phyloP scores from a whole-genome alignment of 1,140 invertebrate species.

The Polypedilum pembai region DNA sequence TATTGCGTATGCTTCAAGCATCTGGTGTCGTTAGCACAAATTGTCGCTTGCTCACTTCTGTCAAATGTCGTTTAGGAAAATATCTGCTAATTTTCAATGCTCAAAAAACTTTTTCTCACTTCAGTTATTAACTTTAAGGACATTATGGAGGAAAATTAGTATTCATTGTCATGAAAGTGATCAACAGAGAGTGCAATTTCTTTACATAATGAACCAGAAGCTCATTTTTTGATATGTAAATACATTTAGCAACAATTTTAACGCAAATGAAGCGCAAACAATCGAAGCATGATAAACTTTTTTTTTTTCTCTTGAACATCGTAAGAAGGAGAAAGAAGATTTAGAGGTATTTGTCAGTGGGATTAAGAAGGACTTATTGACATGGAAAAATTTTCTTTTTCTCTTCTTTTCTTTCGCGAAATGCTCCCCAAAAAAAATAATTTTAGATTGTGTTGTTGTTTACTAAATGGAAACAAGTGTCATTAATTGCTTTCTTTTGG shows the following conservation, averaged over 20 bases:
- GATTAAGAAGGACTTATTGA: not conserved
- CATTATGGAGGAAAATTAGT: not conserved
- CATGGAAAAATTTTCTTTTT: not conserved
- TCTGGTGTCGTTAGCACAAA: not conserved
- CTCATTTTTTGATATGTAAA: no score
- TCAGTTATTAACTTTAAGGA: not conserved
- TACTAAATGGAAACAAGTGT: slow-evolving; percentile 17
- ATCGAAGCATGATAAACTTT: no score
- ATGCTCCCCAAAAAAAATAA: not conserved
- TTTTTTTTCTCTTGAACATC: no score
- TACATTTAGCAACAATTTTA: no score
- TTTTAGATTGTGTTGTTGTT: not conserved
- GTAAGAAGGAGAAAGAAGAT: not conserved
- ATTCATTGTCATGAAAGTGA: not conserved
- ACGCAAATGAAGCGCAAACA: no score
- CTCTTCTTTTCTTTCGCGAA: not conserved
- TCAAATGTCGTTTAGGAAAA: not conserved
- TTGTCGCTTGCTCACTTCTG: not conserved
- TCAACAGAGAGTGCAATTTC: not conserved
- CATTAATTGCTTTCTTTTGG: not conserved
- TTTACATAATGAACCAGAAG: no score
- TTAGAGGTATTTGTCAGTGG: not conserved
- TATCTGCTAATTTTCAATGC: not conserved
- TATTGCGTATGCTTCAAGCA: not conserved
- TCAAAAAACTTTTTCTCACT: not conserved